Evolutionary conservation across 2,888 invertebrate genomes (phyloP).

Genomic region (Drosophila fulvimacula): DNA sequence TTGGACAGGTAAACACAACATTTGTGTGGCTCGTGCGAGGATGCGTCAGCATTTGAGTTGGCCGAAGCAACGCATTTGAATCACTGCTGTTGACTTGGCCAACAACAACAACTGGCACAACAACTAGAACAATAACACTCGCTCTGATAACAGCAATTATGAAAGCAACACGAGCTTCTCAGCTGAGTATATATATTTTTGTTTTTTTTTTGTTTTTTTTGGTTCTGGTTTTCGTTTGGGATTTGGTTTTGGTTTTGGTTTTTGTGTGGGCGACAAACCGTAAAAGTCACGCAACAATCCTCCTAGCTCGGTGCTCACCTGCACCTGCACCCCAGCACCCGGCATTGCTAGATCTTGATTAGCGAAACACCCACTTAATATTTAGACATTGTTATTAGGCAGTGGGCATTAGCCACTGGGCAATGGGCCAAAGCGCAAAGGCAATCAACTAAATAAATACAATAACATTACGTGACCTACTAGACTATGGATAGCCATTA

Average conservation of each 20-base stretch:
- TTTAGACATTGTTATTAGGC: constrained; percentile 7
- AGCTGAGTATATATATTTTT: background rate
- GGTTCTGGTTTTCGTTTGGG: too few species aligned
- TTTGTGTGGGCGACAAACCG: constrained; percentile 32
- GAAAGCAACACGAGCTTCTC: constrained; percentile 37
- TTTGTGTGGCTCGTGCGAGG: constrained; percentile 4
- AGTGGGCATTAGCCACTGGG: background rate
- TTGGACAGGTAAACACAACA: constrained; percentile 29
- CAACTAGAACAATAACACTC: constrained; percentile 6
- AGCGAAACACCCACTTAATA: constrained; percentile 8
- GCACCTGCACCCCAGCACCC: background rate
- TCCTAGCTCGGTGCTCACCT: constrained; percentile 10
- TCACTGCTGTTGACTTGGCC: constrained; percentile 26
- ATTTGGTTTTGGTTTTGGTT: too few species aligned
- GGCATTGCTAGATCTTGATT: constrained; percentile 2
- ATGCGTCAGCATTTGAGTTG: constrained; percentile 34
- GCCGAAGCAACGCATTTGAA: constrained; percentile 38
- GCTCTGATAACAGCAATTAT: constrained; percentile 56
- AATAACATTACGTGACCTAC: constrained; percentile 1
- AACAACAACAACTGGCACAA: constrained; percentile 12
- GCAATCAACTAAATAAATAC: constrained; percentile 8
- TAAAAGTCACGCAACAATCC: constrained; percentile 48
- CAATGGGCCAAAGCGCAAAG: background rate
- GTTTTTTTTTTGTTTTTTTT: too few species aligned
- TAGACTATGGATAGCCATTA: background rate